A percentile compares a stretch with the other conserved stretches of the same genome.
Conservation (phyloP, 2,888 invertebrate species). For the Hirtodrosophila duncani region DNA sequence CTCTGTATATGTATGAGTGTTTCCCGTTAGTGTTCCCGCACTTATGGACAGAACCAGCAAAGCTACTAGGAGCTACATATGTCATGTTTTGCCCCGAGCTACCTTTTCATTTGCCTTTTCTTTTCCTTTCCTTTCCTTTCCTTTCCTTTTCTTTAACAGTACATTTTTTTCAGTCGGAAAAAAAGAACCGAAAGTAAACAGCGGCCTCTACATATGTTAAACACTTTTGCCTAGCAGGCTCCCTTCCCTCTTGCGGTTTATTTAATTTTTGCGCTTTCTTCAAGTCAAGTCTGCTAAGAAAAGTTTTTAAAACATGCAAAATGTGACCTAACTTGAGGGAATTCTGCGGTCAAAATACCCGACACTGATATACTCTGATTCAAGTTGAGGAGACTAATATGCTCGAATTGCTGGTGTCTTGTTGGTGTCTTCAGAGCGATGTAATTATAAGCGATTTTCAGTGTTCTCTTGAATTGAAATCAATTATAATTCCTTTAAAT, state of each 20-base stretch:
- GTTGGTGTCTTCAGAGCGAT: too few species aligned
- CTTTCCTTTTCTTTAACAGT: slow-evolving; percentile 19
- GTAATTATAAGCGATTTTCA: too few species aligned
- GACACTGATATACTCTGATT: too few species aligned
- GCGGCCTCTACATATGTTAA: slow-evolving; percentile 25
- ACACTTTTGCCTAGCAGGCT: slow-evolving; percentile 44
- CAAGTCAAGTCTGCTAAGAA: too few species aligned
- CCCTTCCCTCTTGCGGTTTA: slow-evolving; percentile 24
- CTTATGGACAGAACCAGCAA: background rate
- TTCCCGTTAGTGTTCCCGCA: background rate
- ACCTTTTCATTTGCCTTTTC: slow-evolving; percentile 36
- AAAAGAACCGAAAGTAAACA: slow-evolving; percentile 5
- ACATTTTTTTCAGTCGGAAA: slow-evolving; percentile 3
- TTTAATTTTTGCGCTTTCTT: slow-evolving; percentile 21
- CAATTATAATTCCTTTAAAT: too few species aligned
- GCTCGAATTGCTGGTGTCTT: too few species aligned
- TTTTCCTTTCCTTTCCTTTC: slow-evolving; percentile 5
- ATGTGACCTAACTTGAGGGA: too few species aligned
- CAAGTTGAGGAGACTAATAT: too few species aligned
- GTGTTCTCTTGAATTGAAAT: too few species aligned
- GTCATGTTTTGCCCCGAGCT: slow-evolving; percentile 26
- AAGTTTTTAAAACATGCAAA: too few species aligned
- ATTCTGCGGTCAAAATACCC: too few species aligned
- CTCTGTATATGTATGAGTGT: slow-evolving; percentile 3
- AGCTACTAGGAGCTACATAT: slow-evolving; percentile 19